phyloP scores from a whole-genome alignment of 2,888 invertebrate genomes.

The Hofmannophila pseudospretella region DNA sequence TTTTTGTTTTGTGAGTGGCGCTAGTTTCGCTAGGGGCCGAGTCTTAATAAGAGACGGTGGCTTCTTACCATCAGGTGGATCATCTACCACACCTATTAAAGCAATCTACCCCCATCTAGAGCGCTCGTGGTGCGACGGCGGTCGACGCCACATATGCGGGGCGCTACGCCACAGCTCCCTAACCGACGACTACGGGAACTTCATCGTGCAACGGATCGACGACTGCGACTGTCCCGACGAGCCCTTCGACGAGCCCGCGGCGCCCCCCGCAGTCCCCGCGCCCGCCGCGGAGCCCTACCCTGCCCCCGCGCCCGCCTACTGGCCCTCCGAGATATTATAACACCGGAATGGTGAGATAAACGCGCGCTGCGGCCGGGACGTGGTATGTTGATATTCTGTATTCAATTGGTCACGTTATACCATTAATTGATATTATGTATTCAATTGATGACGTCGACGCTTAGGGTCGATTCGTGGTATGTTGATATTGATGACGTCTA shows the following conservation, averaged over 20 bases:
- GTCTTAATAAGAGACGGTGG: no score
- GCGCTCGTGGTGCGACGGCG: slow-evolving; percentile 52
- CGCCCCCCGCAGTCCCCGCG: slow-evolving; percentile 13
- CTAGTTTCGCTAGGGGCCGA: no score
- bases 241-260: slow-evolving; percentile 17
- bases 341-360: slow-evolving; percentile 17
- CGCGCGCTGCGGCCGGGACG: neutral
- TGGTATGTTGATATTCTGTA: slow-evolving; percentile 1
- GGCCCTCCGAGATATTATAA: slow-evolving; percentile 41
- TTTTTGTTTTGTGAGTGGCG: no score
- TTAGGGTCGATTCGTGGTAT: no score
- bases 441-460: no score
- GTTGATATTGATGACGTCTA: no score
- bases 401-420: no score
- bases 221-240: slow-evolving; percentile 62
- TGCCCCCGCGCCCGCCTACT: slow-evolving; percentile 24
- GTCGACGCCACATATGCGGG: slow-evolving; percentile 61
- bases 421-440: no score
- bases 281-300: slow-evolving; percentile 7
- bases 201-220: slow-evolving; percentile 57
- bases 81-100: no score
- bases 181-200: slow-evolving; percentile 76
- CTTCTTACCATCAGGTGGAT: no score
- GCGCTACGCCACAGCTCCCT: slow-evolving; percentile 62
- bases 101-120: no score